These are phyloP conservation scores for Copidosoma floridanum DNA, from an alignment of 1,140 invertebrate species.

Conservation along the genomic window DNA sequence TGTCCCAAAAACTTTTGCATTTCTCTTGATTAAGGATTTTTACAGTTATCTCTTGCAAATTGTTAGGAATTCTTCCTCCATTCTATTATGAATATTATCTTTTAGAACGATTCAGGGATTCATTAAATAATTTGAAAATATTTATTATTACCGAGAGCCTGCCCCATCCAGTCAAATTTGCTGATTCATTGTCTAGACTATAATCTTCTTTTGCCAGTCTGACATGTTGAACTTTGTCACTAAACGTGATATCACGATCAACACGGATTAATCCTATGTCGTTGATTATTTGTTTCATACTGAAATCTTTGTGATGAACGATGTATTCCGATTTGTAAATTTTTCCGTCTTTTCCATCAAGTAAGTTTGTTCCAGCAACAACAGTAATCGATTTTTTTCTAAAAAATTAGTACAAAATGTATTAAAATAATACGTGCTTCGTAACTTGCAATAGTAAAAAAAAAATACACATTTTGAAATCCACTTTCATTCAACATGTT, in stretches of 20 bases:
- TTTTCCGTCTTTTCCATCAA: too few relatives aligned
- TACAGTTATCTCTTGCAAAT: conserved; percentile 30
- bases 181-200: too few relatives aligned
- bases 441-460: too few relatives aligned
- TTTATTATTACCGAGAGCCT: neutral
- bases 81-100: too few relatives aligned
- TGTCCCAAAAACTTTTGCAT: conserved; percentile 18
- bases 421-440: too few relatives aligned
- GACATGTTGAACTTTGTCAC: neutral
- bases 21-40: conserved; percentile 24
- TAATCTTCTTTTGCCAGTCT: neutral
- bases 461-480: too few relatives aligned
- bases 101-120: too few relatives aligned
- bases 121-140: too few relatives aligned
- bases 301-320: neutral
- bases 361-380: too few relatives aligned
- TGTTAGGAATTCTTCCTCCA: conserved; percentile 30
- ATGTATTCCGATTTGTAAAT: neutral
- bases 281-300: neutral
- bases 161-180: neutral
- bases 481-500: too few relatives aligned
- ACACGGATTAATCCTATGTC: neutral
- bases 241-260: neutral
- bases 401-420: too few relatives aligned
- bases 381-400: too few relatives aligned